These are phyloP conservation scores for Orthosia gracilis DNA, from an alignment of 2,888 invertebrate genomes.

Conservation along the genomic window DNA sequence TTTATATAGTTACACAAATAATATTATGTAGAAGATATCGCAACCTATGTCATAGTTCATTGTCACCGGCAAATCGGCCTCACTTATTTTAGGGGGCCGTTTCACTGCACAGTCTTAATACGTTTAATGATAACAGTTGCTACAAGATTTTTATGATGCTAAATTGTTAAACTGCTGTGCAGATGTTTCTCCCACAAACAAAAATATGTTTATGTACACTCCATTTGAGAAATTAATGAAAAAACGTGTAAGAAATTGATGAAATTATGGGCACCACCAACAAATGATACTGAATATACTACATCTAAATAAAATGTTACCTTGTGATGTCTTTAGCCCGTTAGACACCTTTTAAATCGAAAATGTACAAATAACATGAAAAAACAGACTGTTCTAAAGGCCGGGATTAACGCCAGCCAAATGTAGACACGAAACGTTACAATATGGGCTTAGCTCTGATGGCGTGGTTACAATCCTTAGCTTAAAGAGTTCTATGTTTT, in stretches of 20 bases:
- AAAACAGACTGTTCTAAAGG: constrained; percentile 26
- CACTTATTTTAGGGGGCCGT: constrained; percentile 27
- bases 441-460: constrained; percentile 35
- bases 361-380: constrained; percentile 16
- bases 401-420: constrained; percentile 38
- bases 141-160: not conserved
- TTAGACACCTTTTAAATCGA: not conserved
- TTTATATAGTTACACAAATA: constrained; percentile 1
- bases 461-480: constrained; percentile 20
- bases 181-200: not conserved
- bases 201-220: not conserved
- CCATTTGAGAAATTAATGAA: too few relatives aligned
- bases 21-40: constrained; percentile 30
- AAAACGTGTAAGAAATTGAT: too few relatives aligned
- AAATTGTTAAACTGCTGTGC: too few relatives aligned
- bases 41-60: constrained; percentile 53
- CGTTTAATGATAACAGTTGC: not conserved
- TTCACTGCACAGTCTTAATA: constrained; percentile 7
- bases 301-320: not conserved
- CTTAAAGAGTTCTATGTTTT: constrained; percentile 9
- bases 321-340: not conserved
- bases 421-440: constrained; percentile 30
- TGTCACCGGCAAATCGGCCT: constrained; percentile 26
- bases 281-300: too few relatives aligned
- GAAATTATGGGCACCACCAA: too few relatives aligned